Base-by-base conservation (phyloP, 2,888 invertebrate species). In the Erpobdella octoculata region DNA sequence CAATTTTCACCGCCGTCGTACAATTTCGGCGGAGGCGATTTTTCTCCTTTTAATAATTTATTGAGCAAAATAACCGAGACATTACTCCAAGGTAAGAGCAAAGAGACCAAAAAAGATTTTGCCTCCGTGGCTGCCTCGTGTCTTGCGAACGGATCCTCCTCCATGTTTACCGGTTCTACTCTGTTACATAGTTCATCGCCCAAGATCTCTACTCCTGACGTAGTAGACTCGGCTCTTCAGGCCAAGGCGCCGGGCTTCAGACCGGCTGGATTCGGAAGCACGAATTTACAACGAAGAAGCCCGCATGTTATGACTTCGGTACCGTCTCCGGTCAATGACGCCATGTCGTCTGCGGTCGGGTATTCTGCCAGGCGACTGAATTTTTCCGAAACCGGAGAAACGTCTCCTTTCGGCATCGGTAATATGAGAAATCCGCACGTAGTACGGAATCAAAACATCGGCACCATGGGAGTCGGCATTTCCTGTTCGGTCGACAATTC, bases 161-260 rank as follows among this genome's bases (percentile, higher is more conserved):
- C 25, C 9, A 25, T 53, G 28, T n/a, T n/a, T n/a, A n/a, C n/a
- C n/a, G n/a, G n/a, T n/a, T 67, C 67, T 41, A 38, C 31, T 46
- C 21, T 67, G 8, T 28, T 48, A 2, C 28, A 33, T 18, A 35
- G 35, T 35, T n/a, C 69, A 12, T 31, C 18, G n/a, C 25, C 36
- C 46, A 37, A 37, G 15, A 33, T 48, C 4, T 1, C 33, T 2
- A 41, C 46, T 21, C 18, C 31, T 31, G 46, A 48, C 21, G 28
- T 53, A 18, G 59, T 74, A 33, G 81, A 82, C 67, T 77, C 80
- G 21, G 76, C 75, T 3, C 75, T 81, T n/a, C 80, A 80, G 73
- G 80, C 81, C 28, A 83, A 83, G 75, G 84, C 83, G 37, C 84
- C 84, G 25, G 84, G 84, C 21, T 83, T 79, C 74, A 81, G 82